phyloP scores from a whole-genome alignment of 2,113 vertebrate genomes.

The Otolemur garnettii region DNA sequence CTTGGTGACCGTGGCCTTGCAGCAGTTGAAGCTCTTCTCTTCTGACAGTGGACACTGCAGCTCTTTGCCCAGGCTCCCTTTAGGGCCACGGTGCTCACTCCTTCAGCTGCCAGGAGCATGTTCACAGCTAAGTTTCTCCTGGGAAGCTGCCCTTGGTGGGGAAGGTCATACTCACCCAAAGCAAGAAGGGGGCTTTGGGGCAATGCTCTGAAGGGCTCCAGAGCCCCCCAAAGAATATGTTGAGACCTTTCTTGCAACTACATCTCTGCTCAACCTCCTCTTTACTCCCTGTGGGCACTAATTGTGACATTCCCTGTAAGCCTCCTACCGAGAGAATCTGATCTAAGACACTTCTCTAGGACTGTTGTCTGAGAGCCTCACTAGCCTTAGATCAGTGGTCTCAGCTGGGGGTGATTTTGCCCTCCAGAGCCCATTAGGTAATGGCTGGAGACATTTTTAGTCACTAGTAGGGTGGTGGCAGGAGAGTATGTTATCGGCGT shows the following conservation, averaged over 20 bases:
- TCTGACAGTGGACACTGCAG: neutral
- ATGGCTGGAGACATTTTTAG: neutral
- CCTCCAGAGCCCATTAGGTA: neutral
- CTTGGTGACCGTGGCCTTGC: neutral
- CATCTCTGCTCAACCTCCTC: neutral
- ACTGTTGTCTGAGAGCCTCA: neutral
- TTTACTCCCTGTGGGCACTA: too few relatives aligned
- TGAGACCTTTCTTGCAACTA: neutral
- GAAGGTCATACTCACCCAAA: neutral
- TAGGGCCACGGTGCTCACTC: neutral
- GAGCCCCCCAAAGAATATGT: neutral
- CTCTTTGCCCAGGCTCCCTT: neutral
- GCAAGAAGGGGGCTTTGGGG: neutral
- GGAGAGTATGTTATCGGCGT: neutral
- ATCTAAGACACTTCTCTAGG: neutral
- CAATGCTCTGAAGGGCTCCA: neutral
- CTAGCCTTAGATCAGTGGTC: neutral
- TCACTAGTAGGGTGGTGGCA: neutral
- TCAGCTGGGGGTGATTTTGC: neutral
- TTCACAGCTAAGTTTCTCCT: neutral
- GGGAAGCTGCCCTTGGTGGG: neutral
- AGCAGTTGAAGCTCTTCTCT: neutral
- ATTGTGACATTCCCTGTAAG: neutral
- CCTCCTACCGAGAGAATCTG: neutral
- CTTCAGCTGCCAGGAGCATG: too few relatives aligned